Evolutionary conservation across 2,797 vertebrate genomes (phyloP), one percentile per base, ranked within the genome.

Genomic region (Pygocentrus nattereri): DNA sequence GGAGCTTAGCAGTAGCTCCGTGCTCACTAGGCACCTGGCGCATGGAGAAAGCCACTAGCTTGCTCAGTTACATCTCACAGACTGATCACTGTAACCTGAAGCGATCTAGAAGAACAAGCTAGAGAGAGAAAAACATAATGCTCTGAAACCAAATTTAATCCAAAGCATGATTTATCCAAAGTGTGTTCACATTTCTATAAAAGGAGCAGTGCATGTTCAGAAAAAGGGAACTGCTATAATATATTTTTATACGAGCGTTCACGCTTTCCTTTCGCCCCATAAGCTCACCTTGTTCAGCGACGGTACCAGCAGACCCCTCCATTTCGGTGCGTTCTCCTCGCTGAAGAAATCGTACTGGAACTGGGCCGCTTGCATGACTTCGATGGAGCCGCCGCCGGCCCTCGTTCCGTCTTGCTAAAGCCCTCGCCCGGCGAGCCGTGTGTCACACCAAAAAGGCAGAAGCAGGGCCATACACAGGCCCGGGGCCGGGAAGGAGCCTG

Each of bases 301-400:
- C 2, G 95, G 93, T 71, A 97, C 96, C 84, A 98, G 92, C 85
- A 98, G 92, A 83, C 96, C 96, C 90, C 94, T 94, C 97, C 97
- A 97, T 91, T 97, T 97, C 80, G 94, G 93, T 64, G 95, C 93
- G 90, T 97, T 98, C 86, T 98, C 97, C 78, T 97, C 97, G 90
- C 93, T 96, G 93, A 95, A 96, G 90, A 97, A 97, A 90, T 97
- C 97, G 94, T 97, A 97, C 86, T 96, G 96, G 88, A 94, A 93
- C 93, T 92, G 96, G 76, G 92, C 92, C 87, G 95, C 93, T 95
- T 97, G 96, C 97, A 97, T 97, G 93, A 89, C 93, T 93, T 82
- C 83, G 85, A 88, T 83, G 68, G 80, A 76, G 62, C 62, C 58
- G 54, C 62, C n/a, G 50, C 30, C 67, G 78, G 34, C 18, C 16